These are phyloP conservation scores for Scopus umbretta DNA, from an alignment of 2,113 vertebrate species.

Conservation along the genomic window DNA sequence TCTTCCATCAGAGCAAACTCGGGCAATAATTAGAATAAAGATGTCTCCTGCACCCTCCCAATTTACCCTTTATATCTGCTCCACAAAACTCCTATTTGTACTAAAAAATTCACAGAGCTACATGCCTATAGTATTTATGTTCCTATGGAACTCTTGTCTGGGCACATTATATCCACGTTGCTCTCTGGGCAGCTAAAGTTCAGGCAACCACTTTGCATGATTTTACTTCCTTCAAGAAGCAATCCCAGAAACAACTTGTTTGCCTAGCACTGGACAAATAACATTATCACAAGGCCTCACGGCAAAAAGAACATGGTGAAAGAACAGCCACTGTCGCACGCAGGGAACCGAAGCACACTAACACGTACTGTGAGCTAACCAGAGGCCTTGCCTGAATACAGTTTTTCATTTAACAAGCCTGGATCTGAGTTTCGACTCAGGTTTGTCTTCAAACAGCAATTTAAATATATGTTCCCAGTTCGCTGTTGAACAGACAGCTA, in stretches of 20 bases:
- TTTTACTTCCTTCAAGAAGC: not conserved
- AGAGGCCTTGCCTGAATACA: not conserved
- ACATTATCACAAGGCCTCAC: not conserved
- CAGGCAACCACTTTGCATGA: not conserved
- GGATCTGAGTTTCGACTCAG: not conserved
- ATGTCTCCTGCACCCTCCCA: not conserved
- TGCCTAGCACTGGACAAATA: not conserved
- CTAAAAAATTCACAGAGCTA: not conserved
- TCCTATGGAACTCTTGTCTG: not conserved
- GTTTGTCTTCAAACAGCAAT: not conserved
- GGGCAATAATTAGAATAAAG: not conserved
- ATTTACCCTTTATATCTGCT: not conserved
- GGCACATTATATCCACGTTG: accelerated
- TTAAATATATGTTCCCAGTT: not conserved
- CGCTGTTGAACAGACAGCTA: not conserved
- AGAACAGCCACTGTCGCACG: not conserved
- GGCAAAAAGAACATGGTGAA: not conserved
- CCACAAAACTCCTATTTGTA: not conserved
- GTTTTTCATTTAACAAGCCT: not conserved
- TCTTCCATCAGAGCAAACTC: not conserved
- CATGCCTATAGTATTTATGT: not conserved
- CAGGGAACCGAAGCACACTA: not conserved
- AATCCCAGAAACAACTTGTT: not conserved
- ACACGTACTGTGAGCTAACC: not conserved
- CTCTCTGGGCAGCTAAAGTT: not conserved